Evolutionary conservation across 1,140 invertebrate genomes (phyloP), one percentile per base, ranked within the genome.

Genomic region (Oncopodura yosiiana): DNA sequence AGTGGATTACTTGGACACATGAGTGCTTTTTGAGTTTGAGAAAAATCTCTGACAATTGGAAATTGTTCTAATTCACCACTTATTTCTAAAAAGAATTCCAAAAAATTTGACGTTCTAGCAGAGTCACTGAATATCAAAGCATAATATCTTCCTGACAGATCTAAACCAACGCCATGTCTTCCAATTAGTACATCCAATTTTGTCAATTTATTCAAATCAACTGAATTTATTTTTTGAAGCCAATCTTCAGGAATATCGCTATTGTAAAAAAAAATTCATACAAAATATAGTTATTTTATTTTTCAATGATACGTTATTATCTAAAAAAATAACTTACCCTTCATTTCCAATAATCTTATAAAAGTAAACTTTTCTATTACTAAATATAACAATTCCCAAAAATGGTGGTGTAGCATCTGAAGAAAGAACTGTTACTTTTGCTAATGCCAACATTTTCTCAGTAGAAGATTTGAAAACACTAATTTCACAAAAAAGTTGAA

Each of bases 181-280:
- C 61, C 61, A 46, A 63, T 60, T 3, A 63, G 49, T 14, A 63
- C 61, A 50, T 63, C 58, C 39, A 63, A n/a, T 36, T 45, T 34
- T 14, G 26, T 29, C 5, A 63, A 21, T 37, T 60, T 63, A 1
- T 37, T 24, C 18, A 63, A 21, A 37, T 39, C 38, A 41, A 54
- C 57, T 14, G n/a, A 34, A 16, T 49, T 52, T 1, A 50, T 8
- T 37, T 52, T 60, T 26, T 56, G 54, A 5, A 63, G 24, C 61
- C 61, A 63, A 36, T 51, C 42, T 12, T 63, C 52, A 6, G 57
- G 54, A 38, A 49, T 57, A 9, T 63, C 61, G 16, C 61, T 63
- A 37, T n/a, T n/a, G 29, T 45, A 54, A 46, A 37, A 32, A 24
- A 37, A 46, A 52, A 38, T 38, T 3, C 2, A 58, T 37, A 37